Base-by-base conservation (phyloP, 2,888 invertebrate genomes). In the Monoplex corrugatus region DNA sequence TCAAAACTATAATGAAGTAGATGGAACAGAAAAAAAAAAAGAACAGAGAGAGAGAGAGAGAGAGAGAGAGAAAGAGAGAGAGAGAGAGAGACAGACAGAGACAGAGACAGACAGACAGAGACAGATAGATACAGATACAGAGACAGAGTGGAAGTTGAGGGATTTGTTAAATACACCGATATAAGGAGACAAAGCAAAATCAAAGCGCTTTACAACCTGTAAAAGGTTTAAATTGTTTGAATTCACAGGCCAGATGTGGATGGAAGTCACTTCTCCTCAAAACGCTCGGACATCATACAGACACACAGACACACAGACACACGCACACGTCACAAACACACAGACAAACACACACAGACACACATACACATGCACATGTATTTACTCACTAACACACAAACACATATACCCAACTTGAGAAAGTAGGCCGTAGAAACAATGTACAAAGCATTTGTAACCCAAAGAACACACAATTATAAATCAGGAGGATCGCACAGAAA, bases 231-330 rank as follows among this genome's bases (percentile, higher is more conserved):
- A n/a, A n/a, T n/a, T n/a, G n/a, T n/a, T n/a, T n/a, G n/a, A n/a
- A n/a, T n/a, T n/a, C n/a, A n/a, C n/a, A n/a, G n/a, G n/a, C n/a
- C n/a, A n/a, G n/a, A n/a, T n/a, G n/a, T n/a, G n/a, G n/a, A n/a
- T n/a, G n/a, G n/a, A n/a, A n/a, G n/a, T n/a, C n/a, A n/a, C n/a
- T n/a, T n/a, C n/a, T n/a, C n/a, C n/a, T n/a, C n/a, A n/a, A n/a
- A n/a, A n/a, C n/a, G n/a, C 40, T 35, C 75, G 0, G 2, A 0
- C 23, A 19, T 23, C 80, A 80, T 43, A 80, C 80, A 80, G 23
- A 80, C 80, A 80, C 80, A 80, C 80, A 38, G n/a, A 75, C 75
- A 78, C 16, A 80, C 80, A 43, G 19, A 40, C 57, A 57, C 50
- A 32, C 35, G 35, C 45, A 57, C 23, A 38, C n/a, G 23, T 57